These are phyloP conservation scores for Euphonia xanthogaster DNA, from an alignment of 2,797 vertebrate genomes.

Conservation along the genomic window DNA sequence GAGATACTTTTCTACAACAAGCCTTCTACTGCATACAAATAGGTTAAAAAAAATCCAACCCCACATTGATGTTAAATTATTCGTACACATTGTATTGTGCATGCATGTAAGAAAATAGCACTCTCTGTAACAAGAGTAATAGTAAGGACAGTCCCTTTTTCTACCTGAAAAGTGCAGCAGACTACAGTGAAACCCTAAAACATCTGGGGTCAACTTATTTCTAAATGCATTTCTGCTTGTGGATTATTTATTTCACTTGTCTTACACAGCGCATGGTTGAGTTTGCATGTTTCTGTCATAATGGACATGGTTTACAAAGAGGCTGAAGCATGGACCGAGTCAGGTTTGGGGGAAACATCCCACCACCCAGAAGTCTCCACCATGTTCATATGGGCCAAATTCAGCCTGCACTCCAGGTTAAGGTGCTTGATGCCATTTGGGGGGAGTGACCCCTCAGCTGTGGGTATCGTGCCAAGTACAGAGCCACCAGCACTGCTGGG, in stretches of 20 bases:
- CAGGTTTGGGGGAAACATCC: not conserved
- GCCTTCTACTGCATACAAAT: conserved; percentile 76
- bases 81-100: conserved; percentile 69
- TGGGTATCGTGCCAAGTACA: accelerated
- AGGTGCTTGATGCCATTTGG: not conserved
- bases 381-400: not conserved
- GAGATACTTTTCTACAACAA: conserved; percentile 70
- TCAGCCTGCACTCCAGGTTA: not conserved
- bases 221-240: conserved; percentile 37
- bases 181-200: conserved; percentile 36
- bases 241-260: not conserved
- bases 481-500: not conserved
- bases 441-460: not conserved
- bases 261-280: not conserved
- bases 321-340: not conserved
- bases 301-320: not conserved
- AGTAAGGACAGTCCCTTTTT: conserved; percentile 68
- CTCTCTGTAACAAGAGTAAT: conserved; percentile 76
- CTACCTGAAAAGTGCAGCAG: conserved; percentile 71
- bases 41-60: conserved; percentile 67
- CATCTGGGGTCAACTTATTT: conserved; percentile 4
- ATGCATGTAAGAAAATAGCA: conserved; percentile 74
- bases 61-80: conserved; percentile 69
- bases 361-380: not conserved
- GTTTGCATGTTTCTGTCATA: not conserved